Evolutionary conservation across 2,797 vertebrate species (phyloP), one percentile per base, ranked within the genome.

Genomic region (Gymnoscopelus microlampas): DNA sequence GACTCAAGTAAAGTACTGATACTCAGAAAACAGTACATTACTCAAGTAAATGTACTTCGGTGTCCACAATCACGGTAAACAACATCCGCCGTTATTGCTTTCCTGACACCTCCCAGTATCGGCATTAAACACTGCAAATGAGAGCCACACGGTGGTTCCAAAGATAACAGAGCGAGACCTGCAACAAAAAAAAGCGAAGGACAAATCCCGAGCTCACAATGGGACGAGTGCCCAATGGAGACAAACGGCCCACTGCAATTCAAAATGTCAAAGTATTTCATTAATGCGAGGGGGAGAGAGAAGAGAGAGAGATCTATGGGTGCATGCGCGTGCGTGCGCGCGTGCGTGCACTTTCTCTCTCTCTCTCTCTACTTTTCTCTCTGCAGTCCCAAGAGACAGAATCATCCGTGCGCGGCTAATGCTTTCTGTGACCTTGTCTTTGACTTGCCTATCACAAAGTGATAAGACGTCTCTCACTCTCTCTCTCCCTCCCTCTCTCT

Each of bases 401-500:
- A 77, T 87, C 66, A 81, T 79, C 63, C 82, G 61, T 81, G 80
- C 70, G 47, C 82, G 78, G 86, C 78, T 74, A 66, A 71, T 71
- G 74, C 77, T 80, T 87, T 44, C 60, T 66, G 72, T 79, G 81
- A 87, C 87, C 87, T 92, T 86, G 79, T 68, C 76, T 81, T 59
- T 19, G 53, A 60, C 61, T 76, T 76, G 70, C 64, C 71, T 74
- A 77, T 76, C 4, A 55, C 77, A 82, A 81, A 85, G 66, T 83
- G 79, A 86, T 73, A 74, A 63, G 56, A 65, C 63, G 29, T 23
- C 4, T 6, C 29, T 26, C 76, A 66, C 58, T 29, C 61, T 35
- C 26, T 50, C 48, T 68, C 50, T 55, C 23, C 58, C 29, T 10
- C 70, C 56, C 60, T 19, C 24, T 60, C 15, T 61, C 66, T 63